Percentiles rank a stretch among this genome's conserved stretches.
These are phyloP conservation scores for Boulengerochromis microlepis DNA, from an alignment of 2,113 vertebrate species.

Conservation along the genomic window DNA sequence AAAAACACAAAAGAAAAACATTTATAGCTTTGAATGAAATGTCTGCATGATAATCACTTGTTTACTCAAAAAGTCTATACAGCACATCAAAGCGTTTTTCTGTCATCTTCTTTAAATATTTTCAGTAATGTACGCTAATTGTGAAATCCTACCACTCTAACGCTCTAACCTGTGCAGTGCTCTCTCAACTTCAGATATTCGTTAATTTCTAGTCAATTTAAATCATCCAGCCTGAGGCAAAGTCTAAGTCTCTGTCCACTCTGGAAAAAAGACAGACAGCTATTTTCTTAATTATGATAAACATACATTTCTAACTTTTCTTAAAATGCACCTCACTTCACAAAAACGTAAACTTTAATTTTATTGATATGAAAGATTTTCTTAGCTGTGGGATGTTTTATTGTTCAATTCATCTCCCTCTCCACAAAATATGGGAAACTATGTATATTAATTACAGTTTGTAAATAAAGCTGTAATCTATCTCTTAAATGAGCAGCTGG, in stretches of 20 bases:
- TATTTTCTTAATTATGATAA: conserved; percentile 8
- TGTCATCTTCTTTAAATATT: conserved; percentile 13
- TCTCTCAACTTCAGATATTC: background rate
- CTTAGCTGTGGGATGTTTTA: background rate
- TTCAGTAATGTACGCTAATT: background rate
- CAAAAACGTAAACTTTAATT: background rate
- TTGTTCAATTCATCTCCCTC: background rate
- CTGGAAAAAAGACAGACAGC: background rate
- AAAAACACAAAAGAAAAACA: background rate
- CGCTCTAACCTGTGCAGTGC: background rate
- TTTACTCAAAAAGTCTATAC: conserved; percentile 22
- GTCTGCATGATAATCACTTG: conserved; percentile 7
- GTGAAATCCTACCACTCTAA: background rate
- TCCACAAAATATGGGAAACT: background rate
- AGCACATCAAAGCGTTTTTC: conserved; percentile 32
- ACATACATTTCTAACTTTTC: conserved; percentile 2
- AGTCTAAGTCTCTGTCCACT: background rate
- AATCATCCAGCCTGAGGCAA: background rate
- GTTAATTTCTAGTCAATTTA: background rate
- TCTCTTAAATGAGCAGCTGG: conserved; percentile 48
- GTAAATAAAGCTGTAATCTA: conserved; percentile 47
- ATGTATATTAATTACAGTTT: conserved; percentile 42
- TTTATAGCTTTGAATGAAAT: background rate
- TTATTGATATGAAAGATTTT: background rate
- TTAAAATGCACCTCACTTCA: background rate